A percentile compares a stretch with the other conserved stretches of the same genome.
Evolutionary conservation across 1,140 invertebrate genomes (phyloP).

Genomic region (Drosophila subobscura): DNA sequence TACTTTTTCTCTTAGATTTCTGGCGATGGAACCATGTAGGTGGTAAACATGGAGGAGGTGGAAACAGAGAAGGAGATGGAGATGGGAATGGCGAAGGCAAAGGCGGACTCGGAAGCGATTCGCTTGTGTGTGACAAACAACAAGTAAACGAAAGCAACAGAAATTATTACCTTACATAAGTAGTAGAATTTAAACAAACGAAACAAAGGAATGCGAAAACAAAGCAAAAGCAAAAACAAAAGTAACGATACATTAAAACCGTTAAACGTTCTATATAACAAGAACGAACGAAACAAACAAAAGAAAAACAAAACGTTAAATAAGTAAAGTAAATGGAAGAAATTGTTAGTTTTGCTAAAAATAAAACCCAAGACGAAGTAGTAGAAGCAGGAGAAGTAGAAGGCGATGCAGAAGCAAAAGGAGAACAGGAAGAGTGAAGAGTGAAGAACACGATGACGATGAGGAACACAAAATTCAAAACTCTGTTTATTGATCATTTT

Average conservation of each 20-base stretch:
- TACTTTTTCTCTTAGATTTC: conserved; percentile 48
- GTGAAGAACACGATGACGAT: conserved; percentile 10
- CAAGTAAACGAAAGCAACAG: conserved; percentile 73
- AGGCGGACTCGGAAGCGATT: conserved; percentile 16
- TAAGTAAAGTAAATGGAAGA: conserved; percentile 24
- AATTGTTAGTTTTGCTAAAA: conserved; percentile 41
- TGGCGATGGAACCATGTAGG: conserved; percentile 74
- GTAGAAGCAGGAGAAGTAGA: conserved; percentile 12
- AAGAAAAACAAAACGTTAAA: conserved; percentile 27
- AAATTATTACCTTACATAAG: conserved; percentile 81
- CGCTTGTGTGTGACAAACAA: conserved; percentile 34
- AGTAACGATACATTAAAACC: conserved; percentile 21
- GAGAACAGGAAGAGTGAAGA: conserved; percentile 12
- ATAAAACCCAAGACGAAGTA: conserved; percentile 13
- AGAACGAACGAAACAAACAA: conserved; percentile 39
- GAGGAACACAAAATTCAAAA: conserved; percentile 59
- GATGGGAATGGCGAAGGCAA: background rate
- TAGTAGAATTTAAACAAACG: conserved; percentile 75
- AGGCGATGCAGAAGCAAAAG: conserved; percentile 7
- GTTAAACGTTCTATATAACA: conserved; percentile 43
- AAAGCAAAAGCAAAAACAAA: conserved; percentile 30
- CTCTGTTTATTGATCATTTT: conserved; percentile 79
- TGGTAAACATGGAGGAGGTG: conserved; percentile 1
- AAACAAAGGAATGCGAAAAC: conserved; percentile 27
- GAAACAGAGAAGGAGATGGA: background rate